phyloP scores from a whole-genome alignment of 1,140 invertebrate genomes.

The Camponotus vicinus region DNA sequence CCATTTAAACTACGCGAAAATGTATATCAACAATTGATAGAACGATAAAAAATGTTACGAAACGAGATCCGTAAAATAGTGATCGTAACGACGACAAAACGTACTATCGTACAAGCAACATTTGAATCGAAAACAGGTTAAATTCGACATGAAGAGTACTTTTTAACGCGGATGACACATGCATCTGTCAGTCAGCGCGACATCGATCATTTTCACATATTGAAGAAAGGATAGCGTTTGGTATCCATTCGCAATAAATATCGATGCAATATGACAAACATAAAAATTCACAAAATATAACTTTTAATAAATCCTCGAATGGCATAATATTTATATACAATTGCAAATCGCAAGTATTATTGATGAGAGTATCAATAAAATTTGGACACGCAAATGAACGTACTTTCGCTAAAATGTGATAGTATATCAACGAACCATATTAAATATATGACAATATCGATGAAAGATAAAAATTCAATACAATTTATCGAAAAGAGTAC shows the following conservation, averaged over 20 bases:
- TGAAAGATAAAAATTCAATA: not conserved
- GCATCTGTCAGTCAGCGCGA: constrained; percentile 21
- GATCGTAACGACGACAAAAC: constrained; percentile 23
- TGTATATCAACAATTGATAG: constrained; percentile 38
- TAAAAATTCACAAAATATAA: constrained; percentile 34
- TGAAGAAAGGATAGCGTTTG: constrained; percentile 6
- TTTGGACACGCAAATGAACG: not conserved
- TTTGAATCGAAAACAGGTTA: constrained; percentile 40
- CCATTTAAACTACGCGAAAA: constrained; percentile 6
- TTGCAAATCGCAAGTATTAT: not conserved
- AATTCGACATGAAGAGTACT: constrained; percentile 23
- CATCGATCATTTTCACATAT: constrained; percentile 16
- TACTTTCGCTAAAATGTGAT: not conserved
- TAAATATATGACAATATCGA: not conserved
- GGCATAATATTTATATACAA: not conserved
- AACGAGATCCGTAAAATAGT: constrained; percentile 16
- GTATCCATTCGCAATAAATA: constrained; percentile 19
- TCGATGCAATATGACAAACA: not conserved
- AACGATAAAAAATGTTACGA: constrained; percentile 48
- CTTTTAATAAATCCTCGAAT: not conserved
- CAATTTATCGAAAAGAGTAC: not conserved
- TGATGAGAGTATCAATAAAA: not conserved
- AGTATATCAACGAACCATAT: not conserved
- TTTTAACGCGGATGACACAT: constrained; percentile 17
- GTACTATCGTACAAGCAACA: not conserved